Evolutionary conservation across 2,113 vertebrate species (phyloP), one percentile per base, ranked within the genome.

Genomic region (Corythaixoides concolor): DNA sequence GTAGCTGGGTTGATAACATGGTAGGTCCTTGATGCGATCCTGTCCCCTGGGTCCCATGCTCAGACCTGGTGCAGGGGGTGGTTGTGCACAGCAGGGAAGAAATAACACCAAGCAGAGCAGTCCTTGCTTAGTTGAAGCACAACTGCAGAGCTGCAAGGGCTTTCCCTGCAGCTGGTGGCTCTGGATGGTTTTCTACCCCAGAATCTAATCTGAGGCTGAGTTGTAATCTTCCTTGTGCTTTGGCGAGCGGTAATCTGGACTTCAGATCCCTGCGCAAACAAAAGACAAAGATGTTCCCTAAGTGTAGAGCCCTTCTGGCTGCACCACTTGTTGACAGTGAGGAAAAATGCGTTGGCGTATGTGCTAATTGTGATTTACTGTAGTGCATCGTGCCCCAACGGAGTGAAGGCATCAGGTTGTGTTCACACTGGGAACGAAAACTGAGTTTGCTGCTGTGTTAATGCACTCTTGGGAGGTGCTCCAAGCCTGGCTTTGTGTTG

Each of bases 91-190:
- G 33, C 14, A 30, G 35, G 26, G 45, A 50, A 50, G 45, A 78
- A 32, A 64, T 11, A 14, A 6, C 0, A 2, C 37, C 28, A 17
- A 55, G 52, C 28, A 58, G 50, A 66, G 58, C 50, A n/a, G 35
- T 35, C 5, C 27, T 47, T 15, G 5, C 6, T 37, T 62, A 2
- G 23, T 22, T 32, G 22, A 23, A 15, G 39, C 2, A 5, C 7
- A 27, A 9, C n/a, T 1, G 1, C 33, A 64, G 56, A 58, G 32
- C 23, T 63, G 5, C 0, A 0, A 50, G 52, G 10, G 15, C 26
- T 55, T 72, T 72, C 35, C 5, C 13, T 62, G 49, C 23, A 37
- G 33, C 17, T 37, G 22, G 64, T 78, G 74, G 28, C 35, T 92
- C 43, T 21, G 52, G 43, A 19, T 82, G 37, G 8, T 80, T 81